Percentiles rank a stretch among this genome's conserved stretches.
Evolutionary conservation across 2,113 vertebrate species (phyloP).

Genomic region (Aepyceros melampus): DNA sequence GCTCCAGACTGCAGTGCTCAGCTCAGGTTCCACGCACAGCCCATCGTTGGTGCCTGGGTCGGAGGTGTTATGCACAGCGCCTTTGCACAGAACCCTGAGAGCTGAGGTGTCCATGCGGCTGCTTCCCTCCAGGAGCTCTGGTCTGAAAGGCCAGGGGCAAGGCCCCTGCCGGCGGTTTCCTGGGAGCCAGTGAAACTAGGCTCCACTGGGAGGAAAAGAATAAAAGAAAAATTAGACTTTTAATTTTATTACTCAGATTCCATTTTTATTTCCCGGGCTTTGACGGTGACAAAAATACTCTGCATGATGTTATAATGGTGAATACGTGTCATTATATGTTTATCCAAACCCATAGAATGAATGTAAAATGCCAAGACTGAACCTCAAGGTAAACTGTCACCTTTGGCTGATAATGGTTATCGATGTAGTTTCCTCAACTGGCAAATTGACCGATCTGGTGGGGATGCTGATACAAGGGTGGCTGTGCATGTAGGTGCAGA

Average conservation of each 20-base stretch:
- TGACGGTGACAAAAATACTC: neutral
- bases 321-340: neutral
- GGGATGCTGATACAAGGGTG: neutral
- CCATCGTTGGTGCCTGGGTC: accelerated
- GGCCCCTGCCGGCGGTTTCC: accelerated
- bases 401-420: neutral
- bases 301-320: neutral
- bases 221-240: neutral
- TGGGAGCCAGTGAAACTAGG: neutral
- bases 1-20: neutral
- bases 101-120: accelerated
- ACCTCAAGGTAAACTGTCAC: neutral
- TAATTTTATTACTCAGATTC: neutral
- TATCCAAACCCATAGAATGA: neutral
- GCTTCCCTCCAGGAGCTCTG: neutral
- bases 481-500: neutral
- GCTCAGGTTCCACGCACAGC: neutral
- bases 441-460: neutral
- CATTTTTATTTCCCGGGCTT: neutral
- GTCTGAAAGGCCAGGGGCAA: neutral
- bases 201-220: neutral
- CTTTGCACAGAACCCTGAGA: too few species aligned
- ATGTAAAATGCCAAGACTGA: neutral
- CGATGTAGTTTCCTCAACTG: neutral
- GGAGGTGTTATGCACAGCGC: accelerated